Conservation (phyloP, 2,113 vertebrate species). For the Oryzias curvinotus region DNA sequence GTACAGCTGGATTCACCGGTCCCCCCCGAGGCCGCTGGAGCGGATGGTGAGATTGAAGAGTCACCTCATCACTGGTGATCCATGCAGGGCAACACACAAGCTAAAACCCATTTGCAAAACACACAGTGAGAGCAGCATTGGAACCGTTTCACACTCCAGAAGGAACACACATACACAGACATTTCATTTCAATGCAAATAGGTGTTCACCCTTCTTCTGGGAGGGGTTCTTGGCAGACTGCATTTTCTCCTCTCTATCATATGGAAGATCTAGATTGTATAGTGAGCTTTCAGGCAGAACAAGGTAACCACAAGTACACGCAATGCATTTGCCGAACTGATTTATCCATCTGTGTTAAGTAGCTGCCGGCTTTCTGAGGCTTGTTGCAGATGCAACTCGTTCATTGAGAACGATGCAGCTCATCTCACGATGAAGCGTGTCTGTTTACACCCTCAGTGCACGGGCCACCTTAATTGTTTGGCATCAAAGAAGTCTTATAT, state of each 20-base stretch:
- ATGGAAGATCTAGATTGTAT: constrained; percentile 49
- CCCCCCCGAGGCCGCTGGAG: constrained; percentile 25
- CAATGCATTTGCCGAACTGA: constrained; percentile 28
- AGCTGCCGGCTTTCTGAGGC: constrained; percentile 17
- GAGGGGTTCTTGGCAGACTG: constrained; percentile 43
- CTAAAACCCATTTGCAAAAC: constrained; percentile 32
- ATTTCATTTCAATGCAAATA: constrained; percentile 77
- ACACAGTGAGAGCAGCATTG: constrained; percentile 23
- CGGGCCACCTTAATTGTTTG: constrained; percentile 40
- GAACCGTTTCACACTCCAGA: constrained; percentile 9
- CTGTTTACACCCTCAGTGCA: constrained; percentile 33
- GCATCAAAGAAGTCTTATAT: constrained; percentile 6
- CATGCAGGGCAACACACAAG: constrained; percentile 43
- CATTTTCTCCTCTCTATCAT: constrained; percentile 61
- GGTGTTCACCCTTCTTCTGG: constrained; percentile 39
- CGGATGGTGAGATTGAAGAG: constrained; percentile 36
- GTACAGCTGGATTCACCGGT: constrained; percentile 25
- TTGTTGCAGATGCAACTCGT: constrained; percentile 20
- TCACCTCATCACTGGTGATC: constrained; percentile 58
- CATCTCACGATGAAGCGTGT: constrained; percentile 14
- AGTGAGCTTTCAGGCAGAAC: constrained; percentile 48
- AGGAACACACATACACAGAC: constrained; percentile 22
- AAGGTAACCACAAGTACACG: constrained; percentile 35
- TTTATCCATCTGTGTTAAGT: constrained; percentile 54
- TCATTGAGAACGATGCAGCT: constrained; percentile 17